These are phyloP conservation scores for silkworm (Bombyx mori) DNA, from an alignment of 1,140 invertebrate species.

Conservation along the genomic window ASM3026992v2 NC_085133.1:7181501-7182000, in stretches of 20 bases:
- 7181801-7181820: constrained; percentile 82
- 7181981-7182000: too few species aligned
- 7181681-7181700: constrained; percentile 92
- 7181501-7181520: too few species aligned
- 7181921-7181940: too few species aligned
- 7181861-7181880: too few species aligned
- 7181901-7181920: too few species aligned
- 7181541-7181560: neutral
- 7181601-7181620: constrained; percentile 95
- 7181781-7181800: constrained; percentile 91
- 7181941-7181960: too few species aligned
- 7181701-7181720: constrained; percentile 99
- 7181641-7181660: constrained; percentile 98
- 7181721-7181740: constrained; percentile 97
- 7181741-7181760: constrained; percentile 97
- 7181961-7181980: too few species aligned
- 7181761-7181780: constrained; percentile 97
- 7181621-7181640: constrained; percentile 95
- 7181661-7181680: constrained; percentile 90
- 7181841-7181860: too few species aligned
- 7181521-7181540: too few species aligned
- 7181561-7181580: constrained; percentile 71
- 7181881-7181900: too few species aligned
- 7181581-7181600: constrained; percentile 97
- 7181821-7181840: too few species aligned